Evolutionary conservation across 2,113 vertebrate genomes (phyloP), one percentile per base, ranked within the genome.

Genomic region (Orthonyx spaldingii): DNA sequence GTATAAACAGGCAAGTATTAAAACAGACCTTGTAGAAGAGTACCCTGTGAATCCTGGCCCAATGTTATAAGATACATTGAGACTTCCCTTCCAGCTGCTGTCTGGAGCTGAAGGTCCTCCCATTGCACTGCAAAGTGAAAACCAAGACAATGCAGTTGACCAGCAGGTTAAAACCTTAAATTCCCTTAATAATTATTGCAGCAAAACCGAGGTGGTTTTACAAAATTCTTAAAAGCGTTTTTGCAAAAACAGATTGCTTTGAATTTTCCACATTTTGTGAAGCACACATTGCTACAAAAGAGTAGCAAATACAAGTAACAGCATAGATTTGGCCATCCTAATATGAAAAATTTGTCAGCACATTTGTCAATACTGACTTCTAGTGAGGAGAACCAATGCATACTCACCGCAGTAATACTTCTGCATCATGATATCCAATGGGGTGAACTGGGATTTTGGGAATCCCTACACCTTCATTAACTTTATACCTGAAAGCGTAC

Each of bases 361-460:
- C 9, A 22, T 55, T 84, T 70, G 21, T 47, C 21, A 85, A 41
- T 72, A 30, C 9, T 27, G 56, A 74, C 33, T 75, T 37, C 56
- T 71, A 13, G 61, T 55, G 55, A 77, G 46, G 32, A 85, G n/a
- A 12, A 37, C 17, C 70, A 46, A 71, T 68, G n/a, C 10, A 41
- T 92, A 96, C 72, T 87, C 97, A 99, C 99, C 97, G 97, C 49
- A 99, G 96, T 56, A 99, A 97, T 26, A 97, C 71, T 95, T 98
- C 96, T 71, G 99, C 99, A 94, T 99, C 99, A 12, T 98, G 75
- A 96, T 98, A 99, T 74, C 99, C 98, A 88, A 99, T 98, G 41
- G 99, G 99, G 97, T 99, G 99, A 47, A 99, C 99, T 3, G 99
- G 99, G 86, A 99, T 99, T 80, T 97, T 97, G 21, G 99, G 98